Conservation (phyloP, 2,888 invertebrate genomes). For the Elysia crispata region DNA sequence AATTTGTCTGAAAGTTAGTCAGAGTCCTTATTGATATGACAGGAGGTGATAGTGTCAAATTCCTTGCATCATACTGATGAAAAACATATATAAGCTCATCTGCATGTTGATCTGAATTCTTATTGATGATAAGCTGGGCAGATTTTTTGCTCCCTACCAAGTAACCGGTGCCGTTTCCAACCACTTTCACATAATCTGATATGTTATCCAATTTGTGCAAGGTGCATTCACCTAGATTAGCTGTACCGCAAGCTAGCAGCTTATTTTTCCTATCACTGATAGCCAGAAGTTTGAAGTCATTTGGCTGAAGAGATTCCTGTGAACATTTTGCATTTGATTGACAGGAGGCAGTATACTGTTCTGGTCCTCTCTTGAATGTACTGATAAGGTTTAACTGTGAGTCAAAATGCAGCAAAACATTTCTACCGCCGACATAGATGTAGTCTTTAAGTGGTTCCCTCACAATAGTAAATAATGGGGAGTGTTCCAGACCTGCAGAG, state of each 20-base stretch:
- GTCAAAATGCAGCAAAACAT: constrained; percentile 56
- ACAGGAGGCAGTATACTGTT: constrained; percentile 38
- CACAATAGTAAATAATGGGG: constrained; percentile 32
- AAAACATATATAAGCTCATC: constrained; percentile 56
- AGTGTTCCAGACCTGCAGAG: constrained; percentile 12
- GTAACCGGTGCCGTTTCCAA: constrained; percentile 10
- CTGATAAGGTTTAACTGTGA: constrained; percentile 41
- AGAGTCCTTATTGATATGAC: constrained; percentile 55
- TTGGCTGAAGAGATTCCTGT: constrained; percentile 43
- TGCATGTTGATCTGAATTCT: not conserved
- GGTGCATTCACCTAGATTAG: constrained; percentile 57
- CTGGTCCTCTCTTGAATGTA: constrained; percentile 39
- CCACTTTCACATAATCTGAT: constrained; percentile 34
- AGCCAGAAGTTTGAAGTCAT: constrained; percentile 58
- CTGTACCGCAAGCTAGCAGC: constrained; percentile 61
- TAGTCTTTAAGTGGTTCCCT: constrained; percentile 32
- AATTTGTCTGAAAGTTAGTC: not conserved
- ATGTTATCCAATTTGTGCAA: constrained; percentile 53
- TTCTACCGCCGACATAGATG: constrained; percentile 60
- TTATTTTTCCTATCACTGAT: constrained; percentile 49
- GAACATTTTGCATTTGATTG: constrained; percentile 37
- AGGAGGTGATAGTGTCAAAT: constrained; percentile 44
- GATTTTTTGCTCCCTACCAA: constrained; percentile 50
- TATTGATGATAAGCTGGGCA: constrained; percentile 39
- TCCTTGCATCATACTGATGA: constrained; percentile 56